Evolutionary conservation across 2,113 vertebrate genomes (phyloP).

Genomic region (Tamias sibiricus): DNA sequence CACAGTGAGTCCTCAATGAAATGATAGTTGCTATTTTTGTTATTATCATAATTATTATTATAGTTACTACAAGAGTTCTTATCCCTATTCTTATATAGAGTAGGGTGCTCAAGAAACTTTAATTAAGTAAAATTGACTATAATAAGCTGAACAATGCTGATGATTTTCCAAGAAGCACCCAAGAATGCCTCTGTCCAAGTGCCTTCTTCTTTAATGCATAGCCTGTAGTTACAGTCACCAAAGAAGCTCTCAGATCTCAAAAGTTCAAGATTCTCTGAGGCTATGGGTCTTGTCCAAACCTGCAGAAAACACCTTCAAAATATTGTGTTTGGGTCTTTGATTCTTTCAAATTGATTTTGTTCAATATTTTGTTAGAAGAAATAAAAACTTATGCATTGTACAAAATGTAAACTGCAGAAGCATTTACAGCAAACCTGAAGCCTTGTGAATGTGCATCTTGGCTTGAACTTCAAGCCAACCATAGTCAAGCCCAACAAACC

Average conservation of each 20-base stretch:
- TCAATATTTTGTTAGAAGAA: conserved; percentile 44
- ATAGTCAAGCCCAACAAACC: not conserved
- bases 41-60: not conserved
- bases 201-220: not conserved
- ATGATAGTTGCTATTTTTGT: not conserved
- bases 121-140: not conserved
- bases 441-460: not conserved
- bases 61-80: not conserved
- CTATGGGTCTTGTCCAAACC: not conserved
- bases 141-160: conserved; percentile 1
- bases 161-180: not conserved
- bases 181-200: not conserved
- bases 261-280: not conserved
- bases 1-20: conserved; percentile 16
- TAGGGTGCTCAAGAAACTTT: not conserved
- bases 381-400: conserved; percentile 12
- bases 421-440: not conserved
- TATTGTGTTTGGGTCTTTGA: not conserved
- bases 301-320: conserved; percentile 34
- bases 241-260: not conserved
- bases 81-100: not conserved
- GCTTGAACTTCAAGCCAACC: not conserved
- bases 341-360: conserved; percentile 41
- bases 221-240: not conserved
- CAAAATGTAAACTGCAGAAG: conserved; percentile 24